These are phyloP conservation scores for Psophia crepitans DNA, from an alignment of 2,113 vertebrate species.

Conservation along the genomic window DNA sequence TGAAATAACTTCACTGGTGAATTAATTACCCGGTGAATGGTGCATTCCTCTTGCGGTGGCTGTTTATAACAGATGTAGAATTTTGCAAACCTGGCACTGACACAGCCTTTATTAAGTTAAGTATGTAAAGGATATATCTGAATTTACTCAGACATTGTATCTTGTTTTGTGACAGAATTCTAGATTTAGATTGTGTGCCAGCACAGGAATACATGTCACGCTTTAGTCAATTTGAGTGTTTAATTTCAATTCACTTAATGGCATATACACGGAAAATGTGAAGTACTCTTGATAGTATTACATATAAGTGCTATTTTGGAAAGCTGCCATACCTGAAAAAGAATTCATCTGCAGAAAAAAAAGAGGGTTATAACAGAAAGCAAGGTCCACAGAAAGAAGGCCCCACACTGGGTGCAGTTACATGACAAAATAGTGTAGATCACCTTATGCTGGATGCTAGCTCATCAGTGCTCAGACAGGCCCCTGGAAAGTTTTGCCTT, in stretches of 20 bases:
- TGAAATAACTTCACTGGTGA: neutral
- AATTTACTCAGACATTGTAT: neutral
- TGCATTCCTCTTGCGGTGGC: neutral
- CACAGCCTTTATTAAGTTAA: neutral
- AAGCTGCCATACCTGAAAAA: neutral
- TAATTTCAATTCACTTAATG: neutral
- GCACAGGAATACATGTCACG: neutral
- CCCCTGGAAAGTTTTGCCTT: neutral
- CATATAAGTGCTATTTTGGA: neutral
- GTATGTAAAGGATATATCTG: neutral
- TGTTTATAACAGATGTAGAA: neutral
- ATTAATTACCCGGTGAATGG: neutral
- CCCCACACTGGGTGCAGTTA: neutral
- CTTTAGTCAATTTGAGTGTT: neutral
- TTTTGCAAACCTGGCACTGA: neutral
- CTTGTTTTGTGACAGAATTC: neutral
- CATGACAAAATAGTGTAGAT: neutral
- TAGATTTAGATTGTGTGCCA: neutral
- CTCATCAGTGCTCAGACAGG: neutral
- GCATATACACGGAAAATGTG: neutral
- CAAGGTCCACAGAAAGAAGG: neutral
- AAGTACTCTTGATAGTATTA: neutral
- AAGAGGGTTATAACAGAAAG: neutral
- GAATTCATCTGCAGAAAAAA: neutral
- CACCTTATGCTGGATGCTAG: neutral